Base-by-base conservation (phyloP, 2,797 vertebrate genomes). In the Sandelia bainsii region DNA sequence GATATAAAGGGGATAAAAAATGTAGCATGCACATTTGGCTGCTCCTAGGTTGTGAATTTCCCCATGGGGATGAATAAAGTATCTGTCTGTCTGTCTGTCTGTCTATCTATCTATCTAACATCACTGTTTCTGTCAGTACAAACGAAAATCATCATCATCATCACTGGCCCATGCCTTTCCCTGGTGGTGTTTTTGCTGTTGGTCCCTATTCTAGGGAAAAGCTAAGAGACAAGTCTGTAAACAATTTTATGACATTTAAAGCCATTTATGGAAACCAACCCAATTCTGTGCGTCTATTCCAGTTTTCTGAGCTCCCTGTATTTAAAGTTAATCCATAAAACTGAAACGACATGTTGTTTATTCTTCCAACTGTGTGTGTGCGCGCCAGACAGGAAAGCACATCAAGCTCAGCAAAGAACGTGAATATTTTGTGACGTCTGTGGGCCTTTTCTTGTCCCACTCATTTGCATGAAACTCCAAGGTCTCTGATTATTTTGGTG, bases 271-370 rank as follows among this genome's bases (percentile, higher is more conserved):
- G 72, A 78, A 89, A 75, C 60, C 48, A 67, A 86, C 79, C 62
- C 50, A 45, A 77, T 73, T 71, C 60, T 69, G 23, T 58, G 37
- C 1, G 25, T 80, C 82, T 23, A 39, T 61, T 90, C 63, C 68
- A 84, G 76, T 89, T 81, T 59, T 84, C 72, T 40, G 50, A 76
- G 52, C 20, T 42, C 25, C 19, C 8, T 54, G 45, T 46, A 70
- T 72, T 82, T 83, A 64, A 84, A 63, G 64, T 61, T 32, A 60
- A 75, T 57, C 75, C 76, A 79, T 79, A 69, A 87, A 89, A 67
- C 76, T 68, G 50, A 77, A 46, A 54, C 62, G 77, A 82, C 72
- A 37, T 48, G 40, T 57, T 76, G 79, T 87, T 84, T 86, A 82
- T 82, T 81, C 74, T 69, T 76, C 19, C 8, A 59, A 48, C 20